A percentile compares a stretch with the other conserved stretches of the same genome.
Evolutionary conservation across 1,140 invertebrate genomes (phyloP).

Genomic region (Aphelenchoides avenae): DNA sequence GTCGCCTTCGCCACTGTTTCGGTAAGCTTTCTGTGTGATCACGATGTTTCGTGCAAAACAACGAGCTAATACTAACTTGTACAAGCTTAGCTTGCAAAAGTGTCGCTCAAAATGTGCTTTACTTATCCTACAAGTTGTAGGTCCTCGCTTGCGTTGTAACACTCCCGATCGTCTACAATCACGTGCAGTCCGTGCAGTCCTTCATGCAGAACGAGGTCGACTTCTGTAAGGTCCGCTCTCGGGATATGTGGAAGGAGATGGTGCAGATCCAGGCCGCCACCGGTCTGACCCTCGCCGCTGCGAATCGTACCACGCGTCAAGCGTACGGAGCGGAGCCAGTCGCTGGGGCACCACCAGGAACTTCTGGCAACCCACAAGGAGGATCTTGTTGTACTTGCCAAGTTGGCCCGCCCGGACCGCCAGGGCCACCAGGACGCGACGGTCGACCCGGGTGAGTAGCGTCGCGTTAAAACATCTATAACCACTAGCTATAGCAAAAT

Average conservation of each 20-base stretch:
- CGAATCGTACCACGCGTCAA: constrained; percentile 17
- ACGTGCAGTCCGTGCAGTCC: constrained; percentile 57
- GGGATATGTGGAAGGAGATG: constrained; percentile 59
- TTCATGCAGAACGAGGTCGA: constrained; percentile 60
- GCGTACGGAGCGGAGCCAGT: constrained; percentile 31
- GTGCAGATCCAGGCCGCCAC: constrained; percentile 52
- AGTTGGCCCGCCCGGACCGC: constrained; percentile 55
- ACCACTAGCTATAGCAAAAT: too few species aligned
- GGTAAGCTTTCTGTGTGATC: too few species aligned
- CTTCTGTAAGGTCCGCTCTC: constrained; percentile 57
- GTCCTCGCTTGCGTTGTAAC: constrained; percentile 54
- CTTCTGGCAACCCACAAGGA: constrained; percentile 33
- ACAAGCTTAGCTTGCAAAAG: too few species aligned
- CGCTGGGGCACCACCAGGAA: constrained; percentile 39
- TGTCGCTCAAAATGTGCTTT: too few species aligned
- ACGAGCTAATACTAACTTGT: too few species aligned
- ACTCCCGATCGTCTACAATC: constrained; percentile 56
- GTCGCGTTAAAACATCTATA: too few species aligned
- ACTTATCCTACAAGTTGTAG: too few species aligned
- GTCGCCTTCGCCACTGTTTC: constrained; percentile 57
- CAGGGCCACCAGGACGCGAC: constrained; percentile 58
- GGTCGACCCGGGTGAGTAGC: constrained; percentile 47
- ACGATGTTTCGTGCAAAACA: too few species aligned
- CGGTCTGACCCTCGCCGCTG: constrained; percentile 21
- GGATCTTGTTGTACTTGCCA: constrained; percentile 55